Conservation (phyloP, 2,888 invertebrate species). For the Pteria penguin region DNA sequence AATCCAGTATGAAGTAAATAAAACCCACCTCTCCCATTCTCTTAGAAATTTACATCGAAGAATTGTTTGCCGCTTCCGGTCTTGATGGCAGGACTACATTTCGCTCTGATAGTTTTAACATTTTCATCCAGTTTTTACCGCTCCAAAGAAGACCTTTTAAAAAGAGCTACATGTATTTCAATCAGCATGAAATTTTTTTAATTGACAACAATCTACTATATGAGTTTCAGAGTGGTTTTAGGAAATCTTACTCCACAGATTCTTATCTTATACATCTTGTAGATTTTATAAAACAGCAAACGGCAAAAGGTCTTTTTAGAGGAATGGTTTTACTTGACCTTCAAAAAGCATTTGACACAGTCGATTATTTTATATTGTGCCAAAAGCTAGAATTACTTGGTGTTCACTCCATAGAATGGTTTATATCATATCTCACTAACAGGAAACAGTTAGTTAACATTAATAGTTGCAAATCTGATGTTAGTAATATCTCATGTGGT, state of each 20-base stretch:
- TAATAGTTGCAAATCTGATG: no score
- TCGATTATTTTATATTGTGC: conserved; percentile 31
- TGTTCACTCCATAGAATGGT: conserved; percentile 28
- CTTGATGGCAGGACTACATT: no score
- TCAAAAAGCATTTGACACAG: conserved; percentile 42
- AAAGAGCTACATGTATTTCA: no score
- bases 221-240: conserved; percentile 27
- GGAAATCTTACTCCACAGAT: conserved; percentile 28
- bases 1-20: no score
- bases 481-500: conserved; percentile 4
- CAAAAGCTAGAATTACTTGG: conserved; percentile 33
- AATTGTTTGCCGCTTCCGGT: no score
- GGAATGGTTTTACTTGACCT: conserved; percentile 34
- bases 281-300: conserved; percentile 32
- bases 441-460: conserved; percentile 27
- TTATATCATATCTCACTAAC: conserved; percentile 30
- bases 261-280: conserved; percentile 29
- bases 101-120: no score
- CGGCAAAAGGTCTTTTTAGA: conserved; percentile 12
- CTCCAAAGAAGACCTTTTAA: no score
- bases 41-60: no score
- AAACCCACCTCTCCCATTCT: no score
- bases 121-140: no score
- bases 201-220: conserved; percentile 27
- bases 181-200: conserved; percentile 32